phyloP scores from a whole-genome alignment of 2,113 vertebrate species.

The Nymphicus hollandicus region DNA sequence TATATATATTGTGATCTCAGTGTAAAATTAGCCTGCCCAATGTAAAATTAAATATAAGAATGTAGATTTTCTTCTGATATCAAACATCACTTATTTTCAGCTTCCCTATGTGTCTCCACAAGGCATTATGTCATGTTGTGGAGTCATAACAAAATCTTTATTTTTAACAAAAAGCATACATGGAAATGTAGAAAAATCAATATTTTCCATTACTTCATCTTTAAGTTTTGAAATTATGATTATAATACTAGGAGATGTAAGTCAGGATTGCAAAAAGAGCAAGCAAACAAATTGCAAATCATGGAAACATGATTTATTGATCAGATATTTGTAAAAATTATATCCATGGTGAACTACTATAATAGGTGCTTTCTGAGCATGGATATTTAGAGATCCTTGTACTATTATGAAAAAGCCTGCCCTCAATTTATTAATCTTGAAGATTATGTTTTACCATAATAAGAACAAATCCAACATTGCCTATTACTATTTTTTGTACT shows the following conservation, averaged over 20 bases:
- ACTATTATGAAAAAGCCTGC: background rate
- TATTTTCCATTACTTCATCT: background rate
- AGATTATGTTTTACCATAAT: background rate
- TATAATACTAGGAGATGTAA: background rate
- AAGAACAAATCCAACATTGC: background rate
- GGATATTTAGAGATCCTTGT: background rate
- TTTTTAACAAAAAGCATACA: background rate
- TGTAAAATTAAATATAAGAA: background rate
- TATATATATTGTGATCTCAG: background rate
- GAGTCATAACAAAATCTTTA: background rate
- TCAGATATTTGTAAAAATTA: background rate
- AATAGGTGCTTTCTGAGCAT: background rate
- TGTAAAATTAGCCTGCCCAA: background rate
- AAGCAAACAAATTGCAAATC: background rate
- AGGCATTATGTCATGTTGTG: background rate
- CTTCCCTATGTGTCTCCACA: background rate
- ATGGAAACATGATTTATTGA: background rate
- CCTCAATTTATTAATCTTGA: background rate
- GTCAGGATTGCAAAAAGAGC: background rate
- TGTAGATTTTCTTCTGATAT: background rate
- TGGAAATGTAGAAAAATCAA: background rate
- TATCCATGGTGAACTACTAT: background rate
- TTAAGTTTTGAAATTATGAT: background rate
- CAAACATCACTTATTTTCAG: background rate
- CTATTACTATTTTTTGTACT: background rate